These are phyloP conservation scores for Trachops cirrhosus DNA, from an alignment of 2,797 vertebrate species.

Conservation along the genomic window DNA sequence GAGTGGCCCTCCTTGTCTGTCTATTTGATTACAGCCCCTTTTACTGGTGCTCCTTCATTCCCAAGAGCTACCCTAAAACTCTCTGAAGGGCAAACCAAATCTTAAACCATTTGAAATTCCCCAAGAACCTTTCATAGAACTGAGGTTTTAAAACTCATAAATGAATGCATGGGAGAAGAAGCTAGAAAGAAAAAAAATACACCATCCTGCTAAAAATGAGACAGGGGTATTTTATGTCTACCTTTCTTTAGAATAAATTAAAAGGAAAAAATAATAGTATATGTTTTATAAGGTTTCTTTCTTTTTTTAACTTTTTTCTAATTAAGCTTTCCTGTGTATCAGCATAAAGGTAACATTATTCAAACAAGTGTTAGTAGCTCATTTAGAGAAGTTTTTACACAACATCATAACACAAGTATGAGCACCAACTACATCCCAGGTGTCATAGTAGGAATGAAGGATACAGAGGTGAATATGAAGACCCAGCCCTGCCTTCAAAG, in stretches of 20 bases:
- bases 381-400: not conserved
- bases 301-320: not conserved
- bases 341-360: not conserved
- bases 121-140: not conserved
- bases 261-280: not conserved
- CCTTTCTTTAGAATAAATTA: not conserved
- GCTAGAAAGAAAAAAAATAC: not conserved
- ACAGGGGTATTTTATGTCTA: not conserved
- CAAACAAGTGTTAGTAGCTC: not conserved
- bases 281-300: not conserved
- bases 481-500: not conserved
- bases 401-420: not conserved
- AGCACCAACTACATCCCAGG: not conserved
- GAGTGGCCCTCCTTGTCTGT: not conserved
- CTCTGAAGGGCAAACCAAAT: not conserved
- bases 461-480: not conserved
- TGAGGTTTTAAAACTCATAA: conserved; percentile 1
- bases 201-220: not conserved
- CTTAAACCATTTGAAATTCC: not conserved
- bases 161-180: not conserved
- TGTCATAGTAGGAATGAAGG: not conserved
- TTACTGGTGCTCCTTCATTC: not conserved
- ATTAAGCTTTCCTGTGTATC: not conserved
- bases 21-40: not conserved
- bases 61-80: not conserved